Evolutionary conservation across 2,113 vertebrate genomes (phyloP).

Genomic region (Heteronetta atricapilla): DNA sequence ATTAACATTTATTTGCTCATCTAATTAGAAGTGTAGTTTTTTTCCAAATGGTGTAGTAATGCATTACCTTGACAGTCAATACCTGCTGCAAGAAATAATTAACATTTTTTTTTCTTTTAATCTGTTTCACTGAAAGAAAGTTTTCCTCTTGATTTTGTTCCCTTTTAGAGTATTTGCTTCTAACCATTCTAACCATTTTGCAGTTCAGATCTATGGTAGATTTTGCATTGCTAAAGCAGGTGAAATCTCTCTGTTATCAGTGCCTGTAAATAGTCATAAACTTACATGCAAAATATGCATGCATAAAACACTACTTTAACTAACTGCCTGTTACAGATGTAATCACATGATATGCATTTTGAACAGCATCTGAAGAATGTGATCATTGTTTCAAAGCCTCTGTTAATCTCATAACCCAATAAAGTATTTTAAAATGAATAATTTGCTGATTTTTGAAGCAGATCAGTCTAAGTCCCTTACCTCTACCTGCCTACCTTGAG

Average conservation of each 20-base stretch:
- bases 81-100: conserved; percentile 72
- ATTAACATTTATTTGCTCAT: conserved; percentile 84
- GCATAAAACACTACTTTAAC: conserved; percentile 34
- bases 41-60: conserved; percentile 73
- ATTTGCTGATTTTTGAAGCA: not conserved
- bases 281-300: conserved; percentile 14
- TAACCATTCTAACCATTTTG: not conserved
- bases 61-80: conserved; percentile 69
- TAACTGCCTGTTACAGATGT: not conserved
- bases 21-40: conserved; percentile 80
- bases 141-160: conserved; percentile 30
- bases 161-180: conserved; percentile 12
- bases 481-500: not conserved
- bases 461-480: not conserved
- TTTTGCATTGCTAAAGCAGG: not conserved
- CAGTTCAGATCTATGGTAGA: not conserved
- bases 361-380: not conserved
- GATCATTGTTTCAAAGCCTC: not conserved
- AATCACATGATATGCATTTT: not conserved
- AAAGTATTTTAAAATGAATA: not conserved
- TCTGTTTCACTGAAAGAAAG: conserved; percentile 29
- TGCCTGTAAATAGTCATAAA: conserved; percentile 8
- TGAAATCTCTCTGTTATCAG: conserved; percentile 14
- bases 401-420: not conserved
- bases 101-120: not conserved